These are phyloP conservation scores for Metacarcinus magister DNA, from an alignment of 2,888 invertebrate genomes.

Conservation along the genomic window DNA sequence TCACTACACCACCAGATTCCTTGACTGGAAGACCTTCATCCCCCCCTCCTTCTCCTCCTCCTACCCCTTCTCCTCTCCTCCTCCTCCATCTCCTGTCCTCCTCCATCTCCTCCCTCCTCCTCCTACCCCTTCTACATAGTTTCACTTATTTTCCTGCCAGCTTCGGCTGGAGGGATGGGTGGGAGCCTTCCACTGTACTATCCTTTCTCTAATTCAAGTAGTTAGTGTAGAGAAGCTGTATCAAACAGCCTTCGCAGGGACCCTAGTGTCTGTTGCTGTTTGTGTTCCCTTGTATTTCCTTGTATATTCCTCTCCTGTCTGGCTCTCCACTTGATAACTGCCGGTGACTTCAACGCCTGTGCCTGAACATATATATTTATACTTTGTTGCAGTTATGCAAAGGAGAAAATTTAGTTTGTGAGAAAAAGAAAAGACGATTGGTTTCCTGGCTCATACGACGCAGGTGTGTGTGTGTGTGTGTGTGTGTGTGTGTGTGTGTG, in stretches of 20 bases:
- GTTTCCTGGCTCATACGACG: background rate
- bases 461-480: constrained; percentile 20
- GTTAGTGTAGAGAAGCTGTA: no score
- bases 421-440: background rate
- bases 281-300: no score
- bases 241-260: no score
- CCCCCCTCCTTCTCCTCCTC: background rate
- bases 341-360: background rate
- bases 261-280: no score
- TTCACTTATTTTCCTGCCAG: no score
- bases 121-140: no score
- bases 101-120: background rate
- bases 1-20: background rate
- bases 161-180: no score
- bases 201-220: no score
- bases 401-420: background rate
- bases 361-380: background rate
- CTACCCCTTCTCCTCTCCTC: background rate
- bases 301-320: background rate
- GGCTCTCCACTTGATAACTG: background rate
- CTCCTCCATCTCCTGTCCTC: background rate
- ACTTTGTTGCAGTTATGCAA: background rate
- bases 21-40: background rate
- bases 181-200: no score
- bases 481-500: constrained; percentile 16